Evolutionary conservation across 2,797 vertebrate genomes (phyloP).

Genomic region (Bradypodion ventrale): DNA sequence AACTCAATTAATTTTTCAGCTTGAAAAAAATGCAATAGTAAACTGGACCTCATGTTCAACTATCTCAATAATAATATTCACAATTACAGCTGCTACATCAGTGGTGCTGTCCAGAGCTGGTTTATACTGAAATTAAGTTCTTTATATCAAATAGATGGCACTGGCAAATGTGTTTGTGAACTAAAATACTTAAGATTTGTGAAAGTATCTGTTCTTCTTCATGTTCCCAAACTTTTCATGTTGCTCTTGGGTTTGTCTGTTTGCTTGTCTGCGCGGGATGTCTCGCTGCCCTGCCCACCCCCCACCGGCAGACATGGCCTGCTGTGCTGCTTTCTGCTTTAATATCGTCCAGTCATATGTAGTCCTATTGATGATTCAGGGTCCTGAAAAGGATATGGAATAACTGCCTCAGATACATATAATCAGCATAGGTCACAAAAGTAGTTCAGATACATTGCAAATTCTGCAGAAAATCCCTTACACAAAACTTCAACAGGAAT

Average conservation of each 20-base stretch:
- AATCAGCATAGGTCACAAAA: constrained; percentile 97
- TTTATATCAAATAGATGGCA: no score
- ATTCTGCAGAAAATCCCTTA: constrained; percentile 99
- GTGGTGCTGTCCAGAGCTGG: no score
- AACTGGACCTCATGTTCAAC: no score
- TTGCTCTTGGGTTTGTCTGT: constrained; percentile 99
- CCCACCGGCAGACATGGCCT: constrained; percentile 98
- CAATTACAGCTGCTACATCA: no score
- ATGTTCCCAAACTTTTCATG: constrained; percentile 99
- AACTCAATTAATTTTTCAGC: no score
- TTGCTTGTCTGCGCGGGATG: constrained; percentile 99
- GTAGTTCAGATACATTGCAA: constrained; percentile 99
- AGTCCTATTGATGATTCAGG: constrained; percentile 99
- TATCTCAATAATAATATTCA: no score
- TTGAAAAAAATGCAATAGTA: no score
- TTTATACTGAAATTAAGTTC: no score
- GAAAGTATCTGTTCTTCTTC: no score
- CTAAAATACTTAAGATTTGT: no score
- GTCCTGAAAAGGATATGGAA: constrained; percentile 99
- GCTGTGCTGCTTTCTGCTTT: constrained; percentile 99
- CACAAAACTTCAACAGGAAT: no score
- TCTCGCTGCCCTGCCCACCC: constrained; percentile 98
- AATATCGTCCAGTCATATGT: constrained; percentile 99
- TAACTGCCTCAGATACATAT: constrained; percentile 99
- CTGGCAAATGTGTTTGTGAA: no score